A percentile compares a stretch with the other conserved stretches of the same genome.
phyloP scores from a whole-genome alignment of 2,888 invertebrate genomes.

The Netelia fuscicornis region DNA sequence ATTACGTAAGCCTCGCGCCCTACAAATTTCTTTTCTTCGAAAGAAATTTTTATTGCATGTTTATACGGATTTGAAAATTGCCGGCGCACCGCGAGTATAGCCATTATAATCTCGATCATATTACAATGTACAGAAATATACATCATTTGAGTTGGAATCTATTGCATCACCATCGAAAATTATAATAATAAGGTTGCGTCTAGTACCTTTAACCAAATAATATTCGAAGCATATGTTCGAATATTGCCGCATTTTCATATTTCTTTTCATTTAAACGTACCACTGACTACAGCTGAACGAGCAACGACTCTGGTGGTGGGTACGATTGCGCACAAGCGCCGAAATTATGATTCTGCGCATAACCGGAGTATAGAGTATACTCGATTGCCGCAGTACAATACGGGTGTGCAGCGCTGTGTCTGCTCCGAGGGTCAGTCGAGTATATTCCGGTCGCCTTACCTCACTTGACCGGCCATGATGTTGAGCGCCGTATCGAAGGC shows the following conservation, averaged over 20 bases:
- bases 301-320: constrained; percentile 59
- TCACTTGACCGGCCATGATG: constrained; percentile 86
- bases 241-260: constrained; percentile 42
- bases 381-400: constrained; percentile 14
- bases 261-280: neutral
- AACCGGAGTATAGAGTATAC: constrained; percentile 26
- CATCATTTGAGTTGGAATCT: too few relatives aligned
- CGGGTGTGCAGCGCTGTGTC: constrained; percentile 57
- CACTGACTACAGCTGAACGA: neutral
- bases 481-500: constrained; percentile 87
- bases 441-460: constrained; percentile 75
- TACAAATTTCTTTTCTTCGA: too few relatives aligned
- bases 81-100: too few relatives aligned
- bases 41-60: too few relatives aligned
- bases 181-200: too few relatives aligned
- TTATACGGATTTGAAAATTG: too few relatives aligned
- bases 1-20: too few relatives aligned
- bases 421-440: constrained; percentile 68
- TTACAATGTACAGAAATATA: too few relatives aligned
- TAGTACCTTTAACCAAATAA: neutral
- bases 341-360: constrained; percentile 59
- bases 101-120: too few relatives aligned
- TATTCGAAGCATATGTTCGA: neutral
- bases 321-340: constrained; percentile 44
- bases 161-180: too few relatives aligned